These are phyloP conservation scores for Drosophila micromelanica DNA, from an alignment of 1,140 invertebrate genomes.

Conservation along the genomic window DNA sequence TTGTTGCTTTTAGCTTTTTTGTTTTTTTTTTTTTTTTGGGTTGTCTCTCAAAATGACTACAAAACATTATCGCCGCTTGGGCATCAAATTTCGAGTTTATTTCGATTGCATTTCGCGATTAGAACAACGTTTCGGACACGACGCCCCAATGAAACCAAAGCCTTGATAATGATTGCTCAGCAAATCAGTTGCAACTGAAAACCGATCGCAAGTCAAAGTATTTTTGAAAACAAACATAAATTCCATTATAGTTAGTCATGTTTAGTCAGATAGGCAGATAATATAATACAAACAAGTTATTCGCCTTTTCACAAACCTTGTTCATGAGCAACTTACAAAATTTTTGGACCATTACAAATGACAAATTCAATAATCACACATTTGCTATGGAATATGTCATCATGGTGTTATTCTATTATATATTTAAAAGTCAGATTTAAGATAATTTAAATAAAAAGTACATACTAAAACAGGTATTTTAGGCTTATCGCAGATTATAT, in stretches of 20 bases:
- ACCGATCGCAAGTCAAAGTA: constrained; percentile 9
- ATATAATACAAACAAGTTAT: too few species aligned
- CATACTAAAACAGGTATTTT: too few species aligned
- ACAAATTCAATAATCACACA: too few species aligned
- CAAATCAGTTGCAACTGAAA: constrained; percentile 20
- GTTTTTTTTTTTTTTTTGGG: constrained; percentile 8
- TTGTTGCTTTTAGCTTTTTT: constrained; percentile 39
- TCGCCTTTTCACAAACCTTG: too few species aligned
- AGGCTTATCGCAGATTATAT: too few species aligned
- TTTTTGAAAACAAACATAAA: neutral
- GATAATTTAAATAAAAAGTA: too few species aligned
- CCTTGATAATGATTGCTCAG: constrained; percentile 13
- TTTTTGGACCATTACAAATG: too few species aligned
- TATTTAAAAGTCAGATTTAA: too few species aligned
- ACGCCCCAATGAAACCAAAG: constrained; percentile 1
- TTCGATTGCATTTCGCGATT: constrained; percentile 68
- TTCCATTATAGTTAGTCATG: constrained; percentile 3
- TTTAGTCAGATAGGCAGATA: neutral
- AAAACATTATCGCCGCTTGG: constrained; percentile 69
- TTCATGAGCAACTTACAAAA: too few species aligned
- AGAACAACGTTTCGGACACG: constrained; percentile 37
- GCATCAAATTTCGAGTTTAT: constrained; percentile 71
- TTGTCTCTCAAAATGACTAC: constrained; percentile 73
- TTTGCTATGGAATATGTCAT: too few species aligned
- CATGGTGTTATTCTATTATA: too few species aligned